Conservation (phyloP, 2,113 vertebrate species). For the Chionomys nivalis region DNA sequence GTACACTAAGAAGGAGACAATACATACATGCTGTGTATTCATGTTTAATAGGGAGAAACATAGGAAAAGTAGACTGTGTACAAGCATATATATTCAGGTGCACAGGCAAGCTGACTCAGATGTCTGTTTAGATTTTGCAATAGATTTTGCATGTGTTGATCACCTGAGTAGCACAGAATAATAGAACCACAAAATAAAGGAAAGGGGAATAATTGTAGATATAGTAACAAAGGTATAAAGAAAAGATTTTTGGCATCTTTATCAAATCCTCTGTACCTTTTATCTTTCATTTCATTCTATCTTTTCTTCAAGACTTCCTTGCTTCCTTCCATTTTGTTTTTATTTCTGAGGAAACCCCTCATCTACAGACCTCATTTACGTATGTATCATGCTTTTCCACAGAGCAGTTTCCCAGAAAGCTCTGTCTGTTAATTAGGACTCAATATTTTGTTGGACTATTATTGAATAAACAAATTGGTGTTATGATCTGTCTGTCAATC, state of each 20-base stretch:
- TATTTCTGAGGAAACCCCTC: neutral
- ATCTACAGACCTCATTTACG: neutral
- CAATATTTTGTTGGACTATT: neutral
- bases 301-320: too few species aligned
- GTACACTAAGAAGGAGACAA: neutral
- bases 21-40: neutral
- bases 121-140: neutral
- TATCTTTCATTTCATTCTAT: neutral
- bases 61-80: neutral
- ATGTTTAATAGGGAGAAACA: neutral
- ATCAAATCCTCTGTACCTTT: neutral
- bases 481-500: neutral
- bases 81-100: neutral
- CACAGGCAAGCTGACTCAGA: conserved; percentile 24
- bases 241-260: neutral
- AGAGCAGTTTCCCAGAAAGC: neutral
- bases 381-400: neutral
- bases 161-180: neutral
- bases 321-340: neutral
- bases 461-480: neutral
- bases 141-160: neutral
- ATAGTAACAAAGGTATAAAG: neutral
- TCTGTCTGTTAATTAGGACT: neutral
- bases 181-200: neutral
- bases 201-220: neutral